Evolutionary conservation across 1,140 invertebrate species (phyloP), one percentile per base, ranked within the genome.

Genomic region (Physella acuta): DNA sequence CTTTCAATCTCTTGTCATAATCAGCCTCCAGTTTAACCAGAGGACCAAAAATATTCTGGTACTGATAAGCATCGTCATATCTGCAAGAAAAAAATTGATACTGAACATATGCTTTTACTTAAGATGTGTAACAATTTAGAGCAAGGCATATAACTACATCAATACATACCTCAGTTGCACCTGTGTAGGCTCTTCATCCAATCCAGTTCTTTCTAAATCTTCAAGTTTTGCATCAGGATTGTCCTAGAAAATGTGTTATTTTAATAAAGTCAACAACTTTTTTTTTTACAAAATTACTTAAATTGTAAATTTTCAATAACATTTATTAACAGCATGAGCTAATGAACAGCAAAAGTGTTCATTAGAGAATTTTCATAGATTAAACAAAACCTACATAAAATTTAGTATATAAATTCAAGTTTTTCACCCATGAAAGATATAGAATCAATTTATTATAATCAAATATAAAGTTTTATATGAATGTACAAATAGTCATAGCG

Each of bases 11-110:
- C 80, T 97, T 97, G 84, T 99, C 98, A 84, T 99, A 99, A 78
- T 99, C 97, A 0, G 97, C 97, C 87, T 99, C 98, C 44, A 99
- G 86, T 82, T 97, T 96, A 0, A 99, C 95, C 2, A 99, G 85
- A 0, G 97, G 97, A 0, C 94, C 94, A 88, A 99, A 99, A 52
- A 99, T 97, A 80, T 98, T 98, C 84, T 97, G 94, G 82, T 99
- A 99, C 82, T 99, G 96, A 84, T 97, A 99, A 8, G 96, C 97
- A 88, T 99, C 97, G 86, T 99, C 96, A 82, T 99, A 99, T 34
- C 92, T 89, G 55, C 56, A 75, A 49, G 49, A 67, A 39, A 20
- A 8, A 56, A 56, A 67, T 4, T 58, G 44, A 63, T 3, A 63
- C 8, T 5, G 24, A 8, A n/a, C 8, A 14, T 14, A 55, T 24